These are phyloP conservation scores for Thunnus thynnus DNA, from an alignment of 2,113 vertebrate species.

Conservation along the genomic window DNA sequence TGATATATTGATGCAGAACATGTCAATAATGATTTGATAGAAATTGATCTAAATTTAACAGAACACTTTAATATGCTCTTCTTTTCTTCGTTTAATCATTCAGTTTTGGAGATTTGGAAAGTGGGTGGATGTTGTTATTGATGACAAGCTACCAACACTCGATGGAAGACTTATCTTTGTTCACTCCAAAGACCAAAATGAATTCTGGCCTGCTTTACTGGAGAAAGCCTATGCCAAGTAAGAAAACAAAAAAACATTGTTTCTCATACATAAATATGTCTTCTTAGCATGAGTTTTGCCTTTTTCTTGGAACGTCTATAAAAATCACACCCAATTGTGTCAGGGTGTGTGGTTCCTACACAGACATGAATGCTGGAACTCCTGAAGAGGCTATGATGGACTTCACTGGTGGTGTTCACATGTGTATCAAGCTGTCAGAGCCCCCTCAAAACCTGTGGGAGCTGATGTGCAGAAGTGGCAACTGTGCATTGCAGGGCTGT, in stretches of 20 bases:
- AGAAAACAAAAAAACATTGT: constrained; percentile 13
- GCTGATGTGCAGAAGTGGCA: constrained; percentile 82
- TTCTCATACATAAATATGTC: no score
- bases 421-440: constrained; percentile 77
- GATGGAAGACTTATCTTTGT: constrained; percentile 77
- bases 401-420: constrained; percentile 91
- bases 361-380: constrained; percentile 87
- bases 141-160: constrained; percentile 85
- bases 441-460: constrained; percentile 84
- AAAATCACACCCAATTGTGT: constrained; percentile 15
- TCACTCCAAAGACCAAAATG: constrained; percentile 68
- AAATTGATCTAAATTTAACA: no score
- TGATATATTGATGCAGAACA: no score
- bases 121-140: constrained; percentile 85
- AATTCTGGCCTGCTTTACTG: constrained; percentile 85
- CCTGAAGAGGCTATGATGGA: constrained; percentile 91
- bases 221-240: constrained; percentile 88
- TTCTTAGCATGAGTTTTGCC: background rate
- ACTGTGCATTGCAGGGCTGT: constrained; percentile 87
- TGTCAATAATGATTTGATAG: no score
- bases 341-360: constrained; percentile 91
- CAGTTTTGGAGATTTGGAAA: constrained; percentile 87
- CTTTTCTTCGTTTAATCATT: background rate
- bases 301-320: background rate
- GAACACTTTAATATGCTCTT: no score